phyloP scores from a whole-genome alignment of 2,888 invertebrate species.

The Drosophila kuntzei region DNA sequence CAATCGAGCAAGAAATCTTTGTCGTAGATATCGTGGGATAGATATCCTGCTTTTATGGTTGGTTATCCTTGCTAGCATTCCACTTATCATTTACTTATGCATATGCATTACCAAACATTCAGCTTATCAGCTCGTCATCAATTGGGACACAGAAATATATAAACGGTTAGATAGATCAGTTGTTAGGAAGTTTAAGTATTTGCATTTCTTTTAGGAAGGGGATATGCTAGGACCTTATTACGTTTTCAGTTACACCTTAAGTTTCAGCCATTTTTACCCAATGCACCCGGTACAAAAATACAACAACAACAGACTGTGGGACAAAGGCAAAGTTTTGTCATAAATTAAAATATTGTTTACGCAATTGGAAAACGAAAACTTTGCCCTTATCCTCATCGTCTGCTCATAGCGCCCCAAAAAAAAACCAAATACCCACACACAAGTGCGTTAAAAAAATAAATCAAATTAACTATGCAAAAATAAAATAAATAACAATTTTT shows the following conservation, averaged over 20 bases:
- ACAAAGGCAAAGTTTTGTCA: slow-evolving; percentile 47
- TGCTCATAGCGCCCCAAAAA: slow-evolving; percentile 46
- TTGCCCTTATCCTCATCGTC: slow-evolving; percentile 26
- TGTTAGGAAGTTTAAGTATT: slow-evolving; percentile 38
- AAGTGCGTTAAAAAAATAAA: slow-evolving; percentile 72
- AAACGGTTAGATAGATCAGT: slow-evolving; percentile 19
- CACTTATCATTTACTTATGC: slow-evolving; percentile 47
- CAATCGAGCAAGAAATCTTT: slow-evolving; percentile 40
- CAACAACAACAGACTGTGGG: slow-evolving; percentile 27
- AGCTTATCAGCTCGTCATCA: slow-evolving; percentile 51
- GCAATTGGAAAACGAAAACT: slow-evolving; percentile 44
- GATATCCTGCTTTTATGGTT: slow-evolving; percentile 57
- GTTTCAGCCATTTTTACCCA: slow-evolving; percentile 64
- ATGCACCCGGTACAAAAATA: slow-evolving; percentile 64
- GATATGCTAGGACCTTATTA: slow-evolving; percentile 29
- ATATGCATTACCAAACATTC: slow-evolving; percentile 59
- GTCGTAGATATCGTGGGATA: slow-evolving; percentile 60
- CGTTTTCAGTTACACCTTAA: slow-evolving; percentile 61
- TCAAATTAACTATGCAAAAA: slow-evolving; percentile 37
- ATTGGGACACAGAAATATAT: neutral
- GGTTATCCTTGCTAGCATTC: slow-evolving; percentile 70
- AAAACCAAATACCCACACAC: slow-evolving; percentile 52
- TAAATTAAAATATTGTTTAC: slow-evolving; percentile 35
- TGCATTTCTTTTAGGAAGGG: slow-evolving; percentile 19
- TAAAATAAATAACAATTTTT: slow-evolving; percentile 62